Conservation (phyloP, 2,113 vertebrate species). For the Manacus vitellinus region DNA sequence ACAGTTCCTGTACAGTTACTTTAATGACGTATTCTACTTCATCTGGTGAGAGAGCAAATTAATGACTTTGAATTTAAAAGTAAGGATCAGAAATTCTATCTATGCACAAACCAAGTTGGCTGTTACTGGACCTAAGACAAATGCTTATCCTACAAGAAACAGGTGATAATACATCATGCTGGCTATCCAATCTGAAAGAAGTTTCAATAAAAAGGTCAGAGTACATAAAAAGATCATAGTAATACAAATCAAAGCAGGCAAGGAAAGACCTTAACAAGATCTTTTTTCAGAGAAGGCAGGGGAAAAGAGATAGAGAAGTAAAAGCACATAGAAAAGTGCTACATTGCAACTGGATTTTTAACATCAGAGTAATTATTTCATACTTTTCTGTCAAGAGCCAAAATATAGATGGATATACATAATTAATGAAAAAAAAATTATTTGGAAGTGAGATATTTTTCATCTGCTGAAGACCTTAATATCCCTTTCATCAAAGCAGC, state of each 20-base stretch:
- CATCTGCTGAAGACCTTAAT: neutral
- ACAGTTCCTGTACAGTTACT: neutral
- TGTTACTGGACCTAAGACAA: neutral
- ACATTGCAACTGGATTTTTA: neutral
- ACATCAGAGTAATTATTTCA: neutral
- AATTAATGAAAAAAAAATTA: neutral
- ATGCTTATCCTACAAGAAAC: neutral
- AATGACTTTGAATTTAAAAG: neutral
- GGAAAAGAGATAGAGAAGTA: neutral
- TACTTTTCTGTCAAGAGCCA: neutral
- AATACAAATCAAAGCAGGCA: constrained; percentile 8
- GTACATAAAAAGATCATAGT: neutral
- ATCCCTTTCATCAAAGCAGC: neutral
- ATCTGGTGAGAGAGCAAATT: neutral
- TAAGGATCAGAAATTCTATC: neutral
- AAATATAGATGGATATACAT: neutral
- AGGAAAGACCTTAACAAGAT: neutral
- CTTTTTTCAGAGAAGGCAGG: neutral
- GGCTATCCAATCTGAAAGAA: neutral
- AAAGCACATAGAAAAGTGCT: neutral
- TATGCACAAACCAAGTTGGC: neutral
- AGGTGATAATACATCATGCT: neutral
- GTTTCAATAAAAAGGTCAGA: neutral
- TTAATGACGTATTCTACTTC: neutral
- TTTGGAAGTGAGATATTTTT: neutral